Evolutionary conservation across 1,140 invertebrate species (phyloP).

Genomic region (Sarcophaga bullata): DNA sequence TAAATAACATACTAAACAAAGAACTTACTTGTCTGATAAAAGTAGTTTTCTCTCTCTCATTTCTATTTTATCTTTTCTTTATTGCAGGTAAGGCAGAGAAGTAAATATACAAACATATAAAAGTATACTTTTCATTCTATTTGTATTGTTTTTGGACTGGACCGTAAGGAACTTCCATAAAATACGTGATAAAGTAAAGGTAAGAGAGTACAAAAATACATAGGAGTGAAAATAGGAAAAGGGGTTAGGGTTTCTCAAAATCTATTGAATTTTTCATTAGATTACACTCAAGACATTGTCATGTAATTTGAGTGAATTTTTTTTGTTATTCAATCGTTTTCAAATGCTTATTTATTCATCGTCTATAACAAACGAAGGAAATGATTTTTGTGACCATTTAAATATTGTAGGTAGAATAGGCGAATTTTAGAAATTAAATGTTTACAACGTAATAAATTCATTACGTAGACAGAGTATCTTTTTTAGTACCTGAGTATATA

Average conservation of each 20-base stretch:
- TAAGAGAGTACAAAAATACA: neutral
- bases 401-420: neutral
- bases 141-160: too few species aligned
- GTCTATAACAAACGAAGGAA: neutral
- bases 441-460: neutral
- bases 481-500: too few species aligned
- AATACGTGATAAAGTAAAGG: neutral
- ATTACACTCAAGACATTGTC: neutral
- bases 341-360: neutral
- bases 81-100: slow-evolving; percentile 28
- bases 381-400: neutral
- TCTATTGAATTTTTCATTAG: neutral
- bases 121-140: too few species aligned
- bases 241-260: neutral
- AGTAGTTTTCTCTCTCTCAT: slow-evolving; percentile 15
- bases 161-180: neutral
- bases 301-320: neutral
- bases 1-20: neutral
- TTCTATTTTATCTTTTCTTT: neutral
- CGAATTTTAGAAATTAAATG: neutral
- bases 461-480: too few species aligned
- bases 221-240: neutral
- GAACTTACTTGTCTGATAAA: neutral
- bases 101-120: neutral
- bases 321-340: neutral